A percentile compares a stretch with the other conserved stretches of the same genome.
These are phyloP conservation scores for Apogon hyalosoma DNA, from an alignment of 2,797 vertebrate species.

Conservation along the genomic window DNA sequence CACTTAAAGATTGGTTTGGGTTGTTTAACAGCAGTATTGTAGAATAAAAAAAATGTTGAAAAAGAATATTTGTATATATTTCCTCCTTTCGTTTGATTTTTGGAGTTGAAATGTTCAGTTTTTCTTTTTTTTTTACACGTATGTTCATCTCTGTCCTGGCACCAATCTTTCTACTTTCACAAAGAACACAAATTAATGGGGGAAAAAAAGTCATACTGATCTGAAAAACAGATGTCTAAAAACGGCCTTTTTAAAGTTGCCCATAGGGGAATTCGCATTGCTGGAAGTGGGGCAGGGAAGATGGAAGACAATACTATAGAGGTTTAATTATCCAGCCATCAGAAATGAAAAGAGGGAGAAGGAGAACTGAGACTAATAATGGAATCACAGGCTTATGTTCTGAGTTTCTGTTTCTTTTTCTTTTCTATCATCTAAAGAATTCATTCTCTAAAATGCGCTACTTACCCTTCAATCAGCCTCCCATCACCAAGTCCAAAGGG, in stretches of 20 bases:
- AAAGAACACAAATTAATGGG: conserved; percentile 82
- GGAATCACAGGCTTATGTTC: conserved; percentile 79
- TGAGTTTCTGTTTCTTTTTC: conserved; percentile 62
- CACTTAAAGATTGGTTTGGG: conserved; percentile 59
- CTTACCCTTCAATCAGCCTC: conserved; percentile 85
- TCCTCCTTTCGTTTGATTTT: conserved; percentile 61
- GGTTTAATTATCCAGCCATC: conserved; percentile 88
- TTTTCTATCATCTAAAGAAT: conserved; percentile 80
- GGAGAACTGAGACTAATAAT: conserved; percentile 82
- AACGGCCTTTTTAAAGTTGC: conserved; percentile 78
- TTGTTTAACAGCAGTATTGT: conserved; percentile 74
- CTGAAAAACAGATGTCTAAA: conserved; percentile 83
- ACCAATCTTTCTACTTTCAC: conserved; percentile 75
- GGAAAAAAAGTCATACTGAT: conserved; percentile 70
- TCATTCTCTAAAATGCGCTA: conserved; percentile 83
- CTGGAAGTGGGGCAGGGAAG: conserved; percentile 83
- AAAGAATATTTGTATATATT: conserved; percentile 68
- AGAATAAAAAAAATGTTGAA: conserved; percentile 71
- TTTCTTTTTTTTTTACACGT: conserved; percentile 42
- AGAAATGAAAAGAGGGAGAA: conserved; percentile 81
- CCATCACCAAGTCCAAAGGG: conserved; percentile 81
- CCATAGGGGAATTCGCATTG: conserved; percentile 78
- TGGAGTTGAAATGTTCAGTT: conserved; percentile 61
- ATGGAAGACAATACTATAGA: conserved; percentile 87
- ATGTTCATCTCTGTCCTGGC: conserved; percentile 69